Percentiles rank a stretch among this genome's conserved stretches.
Conservation (phyloP, 2,113 vertebrate genomes). For the pig (Sus scrofa) region DNA sequence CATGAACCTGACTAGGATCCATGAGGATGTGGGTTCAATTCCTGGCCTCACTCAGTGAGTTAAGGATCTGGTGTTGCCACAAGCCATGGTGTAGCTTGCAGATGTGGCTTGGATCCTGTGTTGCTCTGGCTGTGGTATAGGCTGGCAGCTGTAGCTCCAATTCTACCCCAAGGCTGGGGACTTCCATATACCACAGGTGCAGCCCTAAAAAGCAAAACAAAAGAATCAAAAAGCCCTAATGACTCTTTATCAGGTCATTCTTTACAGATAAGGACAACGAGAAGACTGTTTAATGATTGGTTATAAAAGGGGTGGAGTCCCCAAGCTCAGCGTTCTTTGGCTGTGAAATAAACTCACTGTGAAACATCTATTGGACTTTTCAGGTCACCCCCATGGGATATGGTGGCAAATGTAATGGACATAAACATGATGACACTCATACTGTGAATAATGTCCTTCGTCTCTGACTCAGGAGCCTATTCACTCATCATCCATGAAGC, state of each 20-base stretch:
- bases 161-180: too few species aligned
- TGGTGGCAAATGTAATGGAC: neutral
- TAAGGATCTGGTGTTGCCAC: too few species aligned
- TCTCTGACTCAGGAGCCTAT: neutral
- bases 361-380: neutral
- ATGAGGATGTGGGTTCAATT: too few species aligned
- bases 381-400: neutral
- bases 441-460: neutral
- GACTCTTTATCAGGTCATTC: slow-evolving; percentile 12
- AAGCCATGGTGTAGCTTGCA: too few species aligned
- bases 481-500: neutral
- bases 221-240: too few species aligned
- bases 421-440: neutral
- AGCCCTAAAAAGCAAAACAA: too few species aligned
- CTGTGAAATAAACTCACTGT: neutral
- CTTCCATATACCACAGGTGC: too few species aligned
- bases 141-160: too few species aligned
- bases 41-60: too few species aligned
- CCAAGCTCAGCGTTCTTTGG: neutral
- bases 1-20: too few species aligned
- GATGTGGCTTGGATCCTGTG: too few species aligned
- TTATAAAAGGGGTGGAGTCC: neutral
- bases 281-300: neutral
- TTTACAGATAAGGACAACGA: slow-evolving; percentile 29
- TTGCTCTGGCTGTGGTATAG: too few species aligned